Evolutionary conservation across 2,797 vertebrate species (phyloP).

Genomic region (Myotis daubentonii): DNA sequence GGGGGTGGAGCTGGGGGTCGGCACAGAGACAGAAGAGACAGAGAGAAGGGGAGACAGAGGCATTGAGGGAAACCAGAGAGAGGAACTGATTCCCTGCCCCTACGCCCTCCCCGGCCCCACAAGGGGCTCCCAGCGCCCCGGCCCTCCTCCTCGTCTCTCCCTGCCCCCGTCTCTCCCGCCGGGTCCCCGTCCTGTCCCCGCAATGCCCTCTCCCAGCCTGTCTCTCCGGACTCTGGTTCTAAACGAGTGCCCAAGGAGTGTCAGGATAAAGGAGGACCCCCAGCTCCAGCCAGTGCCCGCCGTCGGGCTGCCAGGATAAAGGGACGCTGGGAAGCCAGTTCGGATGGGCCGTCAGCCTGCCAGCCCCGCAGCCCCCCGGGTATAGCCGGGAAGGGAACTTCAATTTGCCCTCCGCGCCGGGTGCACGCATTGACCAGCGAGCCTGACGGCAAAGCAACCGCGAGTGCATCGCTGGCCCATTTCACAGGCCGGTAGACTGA

Average conservation of each 20-base stretch:
- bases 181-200: neutral
- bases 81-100: neutral
- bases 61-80: neutral
- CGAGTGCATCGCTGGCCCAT: neutral
- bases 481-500: neutral
- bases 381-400: neutral
- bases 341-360: conserved; percentile 44
- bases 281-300: neutral
- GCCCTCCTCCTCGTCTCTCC: neutral
- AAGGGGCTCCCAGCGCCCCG: neutral
- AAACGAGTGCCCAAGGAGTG: neutral
- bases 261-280: neutral
- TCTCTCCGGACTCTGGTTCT: neutral
- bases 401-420: neutral
- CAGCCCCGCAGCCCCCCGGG: neutral
- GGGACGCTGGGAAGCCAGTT: neutral
- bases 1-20: neutral
- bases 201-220: neutral
- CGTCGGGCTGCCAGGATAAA: neutral
- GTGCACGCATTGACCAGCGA: neutral
- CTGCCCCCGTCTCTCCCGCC: neutral
- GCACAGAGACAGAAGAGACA: neutral
- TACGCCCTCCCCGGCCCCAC: neutral
- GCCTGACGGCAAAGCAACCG: neutral
- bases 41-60: neutral